phyloP scores from a whole-genome alignment of 2,888 invertebrate species.

The Trichogramma dendrolimi region DNA sequence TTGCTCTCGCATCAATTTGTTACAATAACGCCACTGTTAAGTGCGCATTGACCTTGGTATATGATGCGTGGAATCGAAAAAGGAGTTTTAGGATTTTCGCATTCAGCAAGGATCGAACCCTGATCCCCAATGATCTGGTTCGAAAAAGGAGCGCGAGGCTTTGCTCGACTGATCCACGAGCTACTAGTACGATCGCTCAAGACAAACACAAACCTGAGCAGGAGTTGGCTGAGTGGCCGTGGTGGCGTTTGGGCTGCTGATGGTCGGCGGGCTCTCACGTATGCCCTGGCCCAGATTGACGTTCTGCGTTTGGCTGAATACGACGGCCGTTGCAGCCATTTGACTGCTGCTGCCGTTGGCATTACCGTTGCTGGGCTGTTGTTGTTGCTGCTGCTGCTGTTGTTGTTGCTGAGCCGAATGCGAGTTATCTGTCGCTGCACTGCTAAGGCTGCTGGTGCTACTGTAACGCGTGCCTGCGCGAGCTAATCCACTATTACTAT shows the following conservation, averaged over 20 bases:
- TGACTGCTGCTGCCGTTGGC: constrained; percentile 42
- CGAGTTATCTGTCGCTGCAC: constrained; percentile 54
- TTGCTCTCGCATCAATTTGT: constrained; percentile 26
- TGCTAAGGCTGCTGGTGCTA: constrained; percentile 55
- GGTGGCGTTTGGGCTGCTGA: constrained; percentile 45
- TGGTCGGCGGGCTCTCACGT: constrained; percentile 49
- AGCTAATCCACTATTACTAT: constrained; percentile 43
- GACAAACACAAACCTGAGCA: constrained; percentile 42
- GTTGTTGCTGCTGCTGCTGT: constrained; percentile 34
- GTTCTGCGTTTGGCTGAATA: constrained; percentile 47
- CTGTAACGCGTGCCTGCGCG: constrained; percentile 53
- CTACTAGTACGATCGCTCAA: not conserved
- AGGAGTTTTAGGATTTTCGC: no score
- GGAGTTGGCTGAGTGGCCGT: constrained; percentile 48
- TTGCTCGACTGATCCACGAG: constrained; percentile 10
- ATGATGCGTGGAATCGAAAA: no score
- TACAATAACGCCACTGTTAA: no score
- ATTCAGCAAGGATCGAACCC: no score
- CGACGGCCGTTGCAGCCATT: constrained; percentile 46
- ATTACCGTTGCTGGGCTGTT: constrained; percentile 28
- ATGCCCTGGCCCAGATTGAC: constrained; percentile 47
- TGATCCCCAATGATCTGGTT: no score
- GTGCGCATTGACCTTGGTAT: no score
- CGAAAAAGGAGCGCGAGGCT: not conserved
- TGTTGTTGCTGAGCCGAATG: constrained; percentile 47